These are phyloP conservation scores for Hormaphis cornu DNA, from an alignment of 1,140 invertebrate species.

Conservation along the genomic window DNA sequence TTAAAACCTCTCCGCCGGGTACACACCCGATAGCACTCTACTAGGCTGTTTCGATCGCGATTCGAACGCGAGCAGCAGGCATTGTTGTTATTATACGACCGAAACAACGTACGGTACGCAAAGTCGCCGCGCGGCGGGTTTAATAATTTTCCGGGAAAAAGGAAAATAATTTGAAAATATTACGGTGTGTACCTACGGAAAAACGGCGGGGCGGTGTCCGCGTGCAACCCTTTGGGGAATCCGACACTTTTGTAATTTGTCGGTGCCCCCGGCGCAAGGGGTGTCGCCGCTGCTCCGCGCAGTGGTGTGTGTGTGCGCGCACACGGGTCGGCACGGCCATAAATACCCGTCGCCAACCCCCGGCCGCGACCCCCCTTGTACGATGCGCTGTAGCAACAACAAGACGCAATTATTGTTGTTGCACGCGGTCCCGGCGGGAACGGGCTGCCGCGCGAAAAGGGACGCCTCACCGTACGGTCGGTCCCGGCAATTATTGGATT, in stretches of 20 bases:
- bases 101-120: too few species aligned
- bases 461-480: background rate
- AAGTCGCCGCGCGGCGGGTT: too few species aligned
- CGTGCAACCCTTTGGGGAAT: conserved; percentile 17
- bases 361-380: too few species aligned
- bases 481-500: conserved; percentile 31
- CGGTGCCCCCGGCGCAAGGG: background rate
- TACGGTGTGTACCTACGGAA: background rate
- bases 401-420: background rate
- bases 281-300: background rate
- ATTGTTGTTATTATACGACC: too few species aligned
- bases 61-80: too few species aligned
- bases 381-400: background rate
- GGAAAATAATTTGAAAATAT: conserved; percentile 29
- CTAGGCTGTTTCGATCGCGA: too few species aligned
- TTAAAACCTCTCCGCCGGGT: too few species aligned
- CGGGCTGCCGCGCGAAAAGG: background rate
- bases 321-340: too few species aligned
- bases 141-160: conserved; percentile 7
- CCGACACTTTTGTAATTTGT: conserved; percentile 16
- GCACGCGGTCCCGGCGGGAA: background rate
- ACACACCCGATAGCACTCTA: too few species aligned
- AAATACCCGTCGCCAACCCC: background rate
- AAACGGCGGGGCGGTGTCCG: background rate
- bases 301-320: too few species aligned